phyloP scores from a whole-genome alignment of 1,140 invertebrate genomes.

The Pachypsylla venusta region DNA sequence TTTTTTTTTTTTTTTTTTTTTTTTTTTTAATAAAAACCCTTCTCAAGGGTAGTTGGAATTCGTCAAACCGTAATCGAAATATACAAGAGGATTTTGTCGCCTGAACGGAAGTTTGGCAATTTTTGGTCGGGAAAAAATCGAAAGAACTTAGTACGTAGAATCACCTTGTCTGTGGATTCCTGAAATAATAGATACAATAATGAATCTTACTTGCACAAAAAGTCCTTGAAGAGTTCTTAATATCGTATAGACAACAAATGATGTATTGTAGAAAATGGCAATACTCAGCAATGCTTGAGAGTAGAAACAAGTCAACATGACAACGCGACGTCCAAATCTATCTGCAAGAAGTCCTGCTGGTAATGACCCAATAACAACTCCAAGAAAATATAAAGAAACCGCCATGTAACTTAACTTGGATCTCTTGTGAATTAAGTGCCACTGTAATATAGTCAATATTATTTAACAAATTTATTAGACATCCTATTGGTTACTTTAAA shows the following conservation, averaged over 20 bases:
- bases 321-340: background rate
- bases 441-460: too few relatives aligned
- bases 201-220: background rate
- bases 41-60: too few relatives aligned
- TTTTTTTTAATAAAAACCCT: too few relatives aligned
- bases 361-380: background rate
- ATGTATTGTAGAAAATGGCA: background rate
- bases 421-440: background rate
- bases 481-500: too few relatives aligned
- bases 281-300: background rate
- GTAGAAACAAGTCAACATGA: conserved; percentile 3
- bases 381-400: background rate
- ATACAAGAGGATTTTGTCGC: too few relatives aligned
- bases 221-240: background rate
- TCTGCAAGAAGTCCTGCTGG: background rate
- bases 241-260: background rate
- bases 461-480: too few relatives aligned
- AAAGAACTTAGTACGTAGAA: too few relatives aligned
- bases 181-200: background rate
- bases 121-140: too few relatives aligned
- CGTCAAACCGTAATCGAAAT: too few relatives aligned
- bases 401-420: background rate
- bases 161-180: too few relatives aligned
- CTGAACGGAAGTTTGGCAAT: too few relatives aligned
- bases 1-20: too few relatives aligned